Base-by-base conservation (phyloP, 2,888 invertebrate genomes). In the Pristionchus fissidentatus region DNA sequence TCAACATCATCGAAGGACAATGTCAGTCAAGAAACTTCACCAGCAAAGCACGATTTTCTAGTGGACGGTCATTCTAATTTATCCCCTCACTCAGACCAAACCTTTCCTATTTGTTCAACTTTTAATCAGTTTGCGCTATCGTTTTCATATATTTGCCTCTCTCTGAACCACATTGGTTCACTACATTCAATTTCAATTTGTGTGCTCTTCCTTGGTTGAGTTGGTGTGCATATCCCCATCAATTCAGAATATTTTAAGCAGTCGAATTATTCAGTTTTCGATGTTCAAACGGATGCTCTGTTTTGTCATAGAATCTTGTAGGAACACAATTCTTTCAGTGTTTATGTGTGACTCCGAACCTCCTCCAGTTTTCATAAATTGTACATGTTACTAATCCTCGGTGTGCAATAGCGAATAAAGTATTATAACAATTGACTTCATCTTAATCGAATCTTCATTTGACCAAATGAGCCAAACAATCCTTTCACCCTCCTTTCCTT, bases 11-110 rank as follows among this genome's bases (percentile, higher is more conserved):
- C 84, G 92, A 19, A 66, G 92, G 66, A 91, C 91, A 49, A 92
- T 92, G 92, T 89, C 89, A 70, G 92, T 92, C 66, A 90, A 91
- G 85, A 92, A 92, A 77, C 88, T 92, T 29, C 92, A 92, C 84
- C 92, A 92, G 84, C 91, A 91, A 85, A 89, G 88, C 70, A 90
- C 90, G 3, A 88, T 90, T 5, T 90, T 90, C 83, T 90, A 84
- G 87, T 3, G 62, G 8, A 22, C 41, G 7, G 19, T 29, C 38
- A 41, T 26, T 8, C 73, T 15, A 10, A n/a, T 22, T 46, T 10
- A n/a, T 22, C 22, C 13, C 49, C 41, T 41, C 29, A 13, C 43
- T 41, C 52, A 5, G 22, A 57, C 5, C 55, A 38, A 26, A n/a
- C 79, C 15, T 19, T 41, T 1, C 41, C 3, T 49, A 77, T 7